Evolutionary conservation across 2,797 vertebrate genomes (phyloP), one percentile per base, ranked within the genome.

Genomic region (Vespertilio murinus): DNA sequence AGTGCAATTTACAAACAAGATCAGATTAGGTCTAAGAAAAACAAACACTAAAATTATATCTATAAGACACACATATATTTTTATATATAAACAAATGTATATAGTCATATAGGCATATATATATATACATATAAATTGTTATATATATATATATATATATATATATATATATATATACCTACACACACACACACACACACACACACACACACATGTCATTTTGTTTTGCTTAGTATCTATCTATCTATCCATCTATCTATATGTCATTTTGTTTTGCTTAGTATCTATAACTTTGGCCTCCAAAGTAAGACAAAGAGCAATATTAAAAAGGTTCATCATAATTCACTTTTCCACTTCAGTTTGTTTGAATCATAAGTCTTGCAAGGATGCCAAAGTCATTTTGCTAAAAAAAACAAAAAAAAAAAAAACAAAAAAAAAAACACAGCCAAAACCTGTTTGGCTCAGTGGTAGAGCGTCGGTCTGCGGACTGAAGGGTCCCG

Each of bases 301-400:
- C 30, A 93, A 56, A 83, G 54, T 33, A 95, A 94, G 33, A 75
- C 11, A 94, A 88, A 79, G 28, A 74, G 17, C 71, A 70, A 78
- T 38, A 38, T 67, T 49, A 18, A 59, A 81, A 77, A 56, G 23
- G 33, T 33, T 45, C 6, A 70, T 54, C 54, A 8, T 16, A 71
- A 64, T 73, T 94, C 28, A 74, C n/a, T 92, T 94, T 82, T 94
- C 38, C 85, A 18, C 87, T 73, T 90, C 52, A 74, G 61, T 91
- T 87, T 84, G 73, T 52, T 94, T 93, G 65, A 35, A 82, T 78
- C 28, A 3, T 67, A 93, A 86, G 28, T 80, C n/a, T 88, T 75
- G 22, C 3, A 86, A 61, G 22, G 40, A 16, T 94, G 65, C 11
- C 17, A 83, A 84, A 70, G 82, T 88, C 42, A 90, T 70, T 95